Evolutionary conservation across 2,113 vertebrate genomes (phyloP), one percentile per base, ranked within the genome.

Genomic region (Oncorhynchus keta): DNA sequence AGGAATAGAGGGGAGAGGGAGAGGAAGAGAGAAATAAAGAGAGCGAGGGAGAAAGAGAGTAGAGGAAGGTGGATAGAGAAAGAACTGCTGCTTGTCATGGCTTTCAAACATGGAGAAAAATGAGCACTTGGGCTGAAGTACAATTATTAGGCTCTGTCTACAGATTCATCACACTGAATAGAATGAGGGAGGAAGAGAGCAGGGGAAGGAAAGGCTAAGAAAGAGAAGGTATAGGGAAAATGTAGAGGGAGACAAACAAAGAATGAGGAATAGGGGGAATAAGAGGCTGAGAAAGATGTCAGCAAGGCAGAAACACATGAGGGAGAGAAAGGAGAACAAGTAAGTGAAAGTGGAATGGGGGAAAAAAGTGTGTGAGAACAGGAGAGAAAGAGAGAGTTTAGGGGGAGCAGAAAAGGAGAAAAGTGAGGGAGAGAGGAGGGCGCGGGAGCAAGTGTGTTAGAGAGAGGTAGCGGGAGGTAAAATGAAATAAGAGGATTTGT

Each of bases 401-500:
- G 0, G 59, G 39, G 3, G 39, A 45, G 9, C 39, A 2, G 39
- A 45, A 9, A 11, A 12, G 12, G 39, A 39, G 35, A 45, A 9
- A 45, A 45, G 39, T 45, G 39, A 45, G 2, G 9, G 39, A 70
- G 80, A 45, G 9, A 76, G 74, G 68, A 78, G 64, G 68, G 69
- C 70, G 75, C 64, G 64, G 49, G n/a, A 74, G 49, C 77, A 74
- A 66, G 39, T 39, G 32, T 80, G 84, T 80, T 66, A 76, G 32
- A 77, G 80, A 64, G 83, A 88, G 82, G 87, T 85, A 88, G 84
- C 90, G 86, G 86, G 83, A 90, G 88, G 82, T 85, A 87, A 84
- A 86, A 90, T 90, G 90, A 92, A 94, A 93, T 93, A 93, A 92
- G 91, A 93, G 93, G 93, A 94, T 93, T 93, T 94, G 93, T 94